Base-by-base conservation (phyloP, 2,888 invertebrate genomes). In the Pristionchus maxplancki region DNA sequence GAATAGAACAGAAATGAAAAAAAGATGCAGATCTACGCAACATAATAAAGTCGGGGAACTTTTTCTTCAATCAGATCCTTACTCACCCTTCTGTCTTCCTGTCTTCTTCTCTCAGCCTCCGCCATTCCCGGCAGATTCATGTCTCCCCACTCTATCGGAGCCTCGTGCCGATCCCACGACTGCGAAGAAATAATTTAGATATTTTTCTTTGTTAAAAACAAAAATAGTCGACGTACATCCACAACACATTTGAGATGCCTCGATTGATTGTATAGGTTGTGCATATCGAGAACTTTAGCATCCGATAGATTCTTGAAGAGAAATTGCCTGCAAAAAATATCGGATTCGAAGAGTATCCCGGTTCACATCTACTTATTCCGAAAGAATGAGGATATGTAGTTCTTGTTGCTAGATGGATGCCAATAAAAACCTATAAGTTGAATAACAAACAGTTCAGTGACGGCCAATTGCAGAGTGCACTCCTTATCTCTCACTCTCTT, bases 261-360 rank as follows among this genome's bases (percentile, higher is more conserved):
- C n/a, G 11, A 5, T 2, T n/a, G 9, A 9, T 44, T 13, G 78
- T 48, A 78, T 5, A 48, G 9, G 24, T 40, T 24, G n/a, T 44
- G 40, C 78, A 78, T 78, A 13, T 78, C 28, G 28, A 78, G 78
- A n/a, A 78, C 78, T 78, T 28, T 40, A 15, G 44, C 78, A 28
- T 78, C 78, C 20, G 44, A n/a, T 9, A 78, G 78, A 28, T 28
- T 44, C 44, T 78, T 78, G 78, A 78, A 78, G 17, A 78, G 44
- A n/a, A 44, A n/a, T 20, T 78, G 78, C 28, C 78, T 78, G 78
- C 15, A 44, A 71, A 31, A n/a, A 48, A 74, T 37, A 40, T 40
- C 20, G 40, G 40, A 74, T 31, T 64, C 31, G 24, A 58, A 11
- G 58, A 20, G 58, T 5, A 58, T 20, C 58, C n/a, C 15, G 24